A percentile compares a stretch with the other conserved stretches of the same genome.
These are phyloP conservation scores for Condylostylus longicornis DNA, from an alignment of 1,140 invertebrate genomes.

Conservation along the genomic window DNA sequence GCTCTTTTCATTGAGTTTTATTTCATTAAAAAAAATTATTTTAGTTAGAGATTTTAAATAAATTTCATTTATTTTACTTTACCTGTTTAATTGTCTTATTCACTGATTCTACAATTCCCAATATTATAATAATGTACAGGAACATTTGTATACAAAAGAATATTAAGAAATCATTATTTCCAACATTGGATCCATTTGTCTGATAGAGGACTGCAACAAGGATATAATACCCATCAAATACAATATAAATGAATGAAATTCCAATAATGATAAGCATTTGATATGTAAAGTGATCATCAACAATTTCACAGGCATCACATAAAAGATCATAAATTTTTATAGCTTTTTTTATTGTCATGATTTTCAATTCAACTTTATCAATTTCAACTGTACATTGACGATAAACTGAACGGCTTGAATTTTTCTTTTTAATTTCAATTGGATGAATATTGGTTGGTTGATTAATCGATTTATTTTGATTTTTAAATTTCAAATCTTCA, in stretches of 20 bases:
- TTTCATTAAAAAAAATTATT: too few relatives aligned
- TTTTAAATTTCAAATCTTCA: too few relatives aligned
- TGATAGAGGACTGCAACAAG: conserved; percentile 22
- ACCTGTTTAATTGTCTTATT: conserved; percentile 18
- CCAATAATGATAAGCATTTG: conserved; percentile 25
- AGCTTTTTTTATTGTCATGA: conserved; percentile 24
- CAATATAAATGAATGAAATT: conserved; percentile 26
- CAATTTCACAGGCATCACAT: conserved; percentile 26
- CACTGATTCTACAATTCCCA: conserved; percentile 26
- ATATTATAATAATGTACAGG: conserved; percentile 27
- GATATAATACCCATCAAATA: conserved; percentile 29
- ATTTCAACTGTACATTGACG: too few relatives aligned
- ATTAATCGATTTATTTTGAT: too few relatives aligned
- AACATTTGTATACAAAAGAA: conserved; percentile 26
- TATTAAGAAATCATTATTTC: conserved; percentile 26
- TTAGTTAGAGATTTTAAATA: not conserved
- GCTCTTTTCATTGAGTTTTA: too few relatives aligned
- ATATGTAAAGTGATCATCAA: conserved; percentile 29
- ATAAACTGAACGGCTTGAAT: too few relatives aligned
- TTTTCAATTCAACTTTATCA: too few relatives aligned
- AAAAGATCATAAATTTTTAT: conserved; percentile 27
- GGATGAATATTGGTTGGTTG: too few relatives aligned
- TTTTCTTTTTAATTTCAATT: too few relatives aligned
- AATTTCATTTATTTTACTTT: not conserved
- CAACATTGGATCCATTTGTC: conserved; percentile 20